These are phyloP conservation scores for Tragelaphus scriptus DNA, from an alignment of 2,113 vertebrate genomes.

Conservation along the genomic window DNA sequence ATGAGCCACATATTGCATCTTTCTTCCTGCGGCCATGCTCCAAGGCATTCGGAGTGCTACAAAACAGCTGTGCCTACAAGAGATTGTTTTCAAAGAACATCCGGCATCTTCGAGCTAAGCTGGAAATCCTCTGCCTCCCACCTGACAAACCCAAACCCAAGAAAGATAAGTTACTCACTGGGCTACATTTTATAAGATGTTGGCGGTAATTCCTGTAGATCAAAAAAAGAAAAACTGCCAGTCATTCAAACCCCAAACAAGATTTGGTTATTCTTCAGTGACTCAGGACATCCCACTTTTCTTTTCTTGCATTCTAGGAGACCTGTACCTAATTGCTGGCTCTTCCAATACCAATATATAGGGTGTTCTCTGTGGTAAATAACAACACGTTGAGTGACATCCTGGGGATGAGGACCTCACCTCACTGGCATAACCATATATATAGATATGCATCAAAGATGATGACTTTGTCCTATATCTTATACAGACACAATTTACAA, in stretches of 20 bases:
- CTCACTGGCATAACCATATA: not conserved
- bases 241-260: conserved; percentile 23
- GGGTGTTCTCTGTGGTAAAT: not conserved
- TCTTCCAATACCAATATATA: not conserved
- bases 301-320: not conserved
- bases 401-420: not conserved
- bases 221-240: conserved; percentile 14
- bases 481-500: not conserved
- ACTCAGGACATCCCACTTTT: not conserved
- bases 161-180: conserved; percentile 58
- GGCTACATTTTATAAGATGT: conserved; percentile 23
- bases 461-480: not conserved
- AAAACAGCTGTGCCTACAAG: conserved; percentile 65
- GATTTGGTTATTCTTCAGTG: not conserved
- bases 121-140: not conserved
- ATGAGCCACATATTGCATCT: not conserved
- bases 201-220: conserved; percentile 47
- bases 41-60: conserved; percentile 75
- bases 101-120: not conserved
- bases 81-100: not conserved
- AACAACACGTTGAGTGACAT: not conserved
- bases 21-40: conserved; percentile 15
- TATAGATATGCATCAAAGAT: not conserved
- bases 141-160: not conserved
- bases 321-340: not conserved